Conservation (phyloP, 2,113 vertebrate genomes). For the Rhea americana region DNA sequence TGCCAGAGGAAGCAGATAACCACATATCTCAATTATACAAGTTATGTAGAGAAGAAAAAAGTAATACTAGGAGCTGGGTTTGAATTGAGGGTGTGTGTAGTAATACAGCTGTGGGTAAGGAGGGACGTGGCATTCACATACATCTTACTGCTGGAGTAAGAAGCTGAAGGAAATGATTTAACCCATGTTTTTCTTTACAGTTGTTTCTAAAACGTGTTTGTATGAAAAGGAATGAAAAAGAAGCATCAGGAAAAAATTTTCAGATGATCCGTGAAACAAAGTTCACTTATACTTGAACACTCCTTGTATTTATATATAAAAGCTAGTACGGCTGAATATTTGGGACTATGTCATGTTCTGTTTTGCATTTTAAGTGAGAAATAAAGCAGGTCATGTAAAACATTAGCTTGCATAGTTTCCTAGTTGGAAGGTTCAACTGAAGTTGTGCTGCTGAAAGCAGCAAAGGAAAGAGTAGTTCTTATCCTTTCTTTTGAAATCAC, state of each 20-base stretch:
- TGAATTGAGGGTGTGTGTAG: neutral
- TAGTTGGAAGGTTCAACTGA: neutral
- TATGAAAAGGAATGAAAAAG: neutral
- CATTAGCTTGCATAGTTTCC: neutral
- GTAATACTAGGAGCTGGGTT: neutral
- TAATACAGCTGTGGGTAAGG: neutral
- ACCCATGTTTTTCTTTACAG: accelerated
- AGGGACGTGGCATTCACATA: neutral
- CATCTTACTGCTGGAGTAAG: neutral
- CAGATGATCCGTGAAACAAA: neutral
- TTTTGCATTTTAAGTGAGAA: constrained; percentile 7
- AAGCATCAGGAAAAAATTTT: neutral
- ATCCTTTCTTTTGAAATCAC: neutral
- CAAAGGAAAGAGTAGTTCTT: neutral
- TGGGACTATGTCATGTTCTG: neutral
- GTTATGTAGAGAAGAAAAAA: neutral
- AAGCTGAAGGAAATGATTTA: neutral
- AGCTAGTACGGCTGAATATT: neutral
- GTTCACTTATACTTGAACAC: constrained; percentile 3
- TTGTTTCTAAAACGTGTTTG: neutral
- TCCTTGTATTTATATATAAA: neutral
- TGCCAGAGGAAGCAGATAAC: neutral
- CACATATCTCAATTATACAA: neutral
- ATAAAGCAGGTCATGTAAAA: neutral
- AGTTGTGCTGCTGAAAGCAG: neutral